A percentile compares a stretch with the other conserved stretches of the same genome.
These are phyloP conservation scores for Bombylius major DNA, from an alignment of 2,888 invertebrate genomes.

Conservation along the genomic window DNA sequence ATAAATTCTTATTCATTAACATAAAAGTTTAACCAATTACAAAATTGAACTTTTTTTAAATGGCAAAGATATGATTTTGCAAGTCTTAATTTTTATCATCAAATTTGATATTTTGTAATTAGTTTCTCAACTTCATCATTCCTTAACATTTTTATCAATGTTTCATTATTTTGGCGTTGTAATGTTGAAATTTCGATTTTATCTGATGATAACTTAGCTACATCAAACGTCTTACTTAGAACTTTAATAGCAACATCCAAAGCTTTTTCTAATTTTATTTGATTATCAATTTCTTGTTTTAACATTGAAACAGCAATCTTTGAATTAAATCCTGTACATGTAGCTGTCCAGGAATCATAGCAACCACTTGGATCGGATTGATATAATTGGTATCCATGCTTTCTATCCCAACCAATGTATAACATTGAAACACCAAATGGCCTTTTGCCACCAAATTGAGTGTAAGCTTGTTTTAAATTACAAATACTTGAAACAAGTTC, in stretches of 20 bases:
- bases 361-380: constrained; percentile 99
- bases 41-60: no score
- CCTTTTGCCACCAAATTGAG: constrained; percentile 96
- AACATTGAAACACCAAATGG: constrained; percentile 98
- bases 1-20: no score
- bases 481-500: constrained; percentile 95
- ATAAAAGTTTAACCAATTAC: no score
- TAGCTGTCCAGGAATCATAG: constrained; percentile 99
- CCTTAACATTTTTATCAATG: constrained; percentile 63
- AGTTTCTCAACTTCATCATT: constrained; percentile 69
- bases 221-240: constrained; percentile 95
- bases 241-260: constrained; percentile 88
- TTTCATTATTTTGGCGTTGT: constrained; percentile 66
- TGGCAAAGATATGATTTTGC: no score
- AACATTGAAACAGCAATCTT: constrained; percentile 94
- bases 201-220: constrained; percentile 92
- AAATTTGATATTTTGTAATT: constrained; percentile 70
- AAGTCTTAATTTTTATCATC: no score
- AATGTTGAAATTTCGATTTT: constrained; percentile 96
- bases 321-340: constrained; percentile 99
- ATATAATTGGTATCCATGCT: constrained; percentile 98
- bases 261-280: constrained; percentile 75
- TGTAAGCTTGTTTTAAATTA: constrained; percentile 98
- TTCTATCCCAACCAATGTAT: constrained; percentile 99
- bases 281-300: constrained; percentile 96